A percentile compares a stretch with the other conserved stretches of the same genome.
Conservation (phyloP, 2,888 invertebrate species). For the Drosophila austrosaltans region DNA sequence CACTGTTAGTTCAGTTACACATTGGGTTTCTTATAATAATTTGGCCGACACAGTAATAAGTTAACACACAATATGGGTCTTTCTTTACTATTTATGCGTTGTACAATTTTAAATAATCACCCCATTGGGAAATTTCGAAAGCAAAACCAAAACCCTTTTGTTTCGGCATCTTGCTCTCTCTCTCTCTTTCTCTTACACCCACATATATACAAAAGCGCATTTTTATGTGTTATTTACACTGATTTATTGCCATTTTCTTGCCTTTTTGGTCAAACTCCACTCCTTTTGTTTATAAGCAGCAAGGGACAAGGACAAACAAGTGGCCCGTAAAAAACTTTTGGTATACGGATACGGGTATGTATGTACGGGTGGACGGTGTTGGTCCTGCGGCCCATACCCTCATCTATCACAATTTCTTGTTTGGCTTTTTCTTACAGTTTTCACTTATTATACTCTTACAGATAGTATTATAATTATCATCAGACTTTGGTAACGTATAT, state of each 20-base stretch:
- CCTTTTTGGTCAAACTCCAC: constrained; percentile 67
- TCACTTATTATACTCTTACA: constrained; percentile 23
- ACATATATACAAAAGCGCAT: constrained; percentile 22
- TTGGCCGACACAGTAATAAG: constrained; percentile 14
- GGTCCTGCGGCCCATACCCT: constrained; percentile 63
- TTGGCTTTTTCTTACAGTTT: constrained; percentile 59
- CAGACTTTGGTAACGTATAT: not conserved
- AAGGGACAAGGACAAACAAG: constrained; percentile 60
- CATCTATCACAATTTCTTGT: constrained; percentile 79
- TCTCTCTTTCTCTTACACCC: constrained; percentile 27
- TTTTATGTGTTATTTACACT: constrained; percentile 70
- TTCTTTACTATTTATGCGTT: constrained; percentile 68
- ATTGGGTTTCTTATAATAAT: constrained; percentile 1
- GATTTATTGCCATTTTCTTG: constrained; percentile 80
- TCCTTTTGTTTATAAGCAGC: constrained; percentile 68
- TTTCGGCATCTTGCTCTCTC: constrained; percentile 34
- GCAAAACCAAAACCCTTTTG: constrained; percentile 66
- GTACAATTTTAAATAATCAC: constrained; percentile 82
- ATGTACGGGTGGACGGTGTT: not conserved
- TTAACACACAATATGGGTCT: constrained; percentile 30
- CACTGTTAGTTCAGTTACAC: not conserved
- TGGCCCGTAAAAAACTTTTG: constrained; percentile 71
- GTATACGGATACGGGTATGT: not conserved
- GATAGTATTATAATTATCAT: not conserved
- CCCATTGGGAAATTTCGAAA: constrained; percentile 79